Base-by-base conservation (phyloP, 2,888 invertebrate species). In the Empis livida region DNA sequence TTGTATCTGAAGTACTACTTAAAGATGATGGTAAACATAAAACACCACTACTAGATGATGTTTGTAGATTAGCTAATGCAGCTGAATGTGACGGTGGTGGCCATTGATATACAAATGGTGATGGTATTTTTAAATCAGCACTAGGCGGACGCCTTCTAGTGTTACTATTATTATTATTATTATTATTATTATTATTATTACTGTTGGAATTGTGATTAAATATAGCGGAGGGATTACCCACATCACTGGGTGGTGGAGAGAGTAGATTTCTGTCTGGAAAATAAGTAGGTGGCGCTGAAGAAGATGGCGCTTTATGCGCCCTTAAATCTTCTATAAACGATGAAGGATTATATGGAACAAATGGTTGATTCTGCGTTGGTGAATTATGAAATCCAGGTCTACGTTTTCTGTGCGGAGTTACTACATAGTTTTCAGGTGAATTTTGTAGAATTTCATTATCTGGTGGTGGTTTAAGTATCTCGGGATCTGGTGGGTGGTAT, bases 321-420 rank as follows among this genome's bases (percentile, higher is more conserved):
- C 82, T 73, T 60, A 81, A 76, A 61, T 84, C 84, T 64, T 84
- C 84, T 56, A 84, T 73, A 61, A 84, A 81, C 55, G 82, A 79
- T 51, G 80, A 82, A 47, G 82, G 83, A 55, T 81, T 80, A 63
- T 85, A 87, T 49, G 88, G 85, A 54, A 88, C 86, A 61, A 89
- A 89, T 37, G 89, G 86, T 51, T 87, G 85, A 69, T 89, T 88
- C 63, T 89, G 88, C 53, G 86, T 84, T 16, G 89, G 88, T 32
- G 88, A 84, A 61, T 88, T 88, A 64, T 88, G 87, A 60, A 90
- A 90, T 44, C 89, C 89, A 1, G 88, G 88, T 63, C 88, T 74
- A 64, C 89, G 74, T 71, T 89, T 90, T 57, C 89, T 73, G 71
- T 89, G 88, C 11, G 89, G 89, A 31, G 88, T 89, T 17, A 90